phyloP scores from a whole-genome alignment of 2,888 invertebrate genomes.

The Reticulitermes lucifugus region DNA sequence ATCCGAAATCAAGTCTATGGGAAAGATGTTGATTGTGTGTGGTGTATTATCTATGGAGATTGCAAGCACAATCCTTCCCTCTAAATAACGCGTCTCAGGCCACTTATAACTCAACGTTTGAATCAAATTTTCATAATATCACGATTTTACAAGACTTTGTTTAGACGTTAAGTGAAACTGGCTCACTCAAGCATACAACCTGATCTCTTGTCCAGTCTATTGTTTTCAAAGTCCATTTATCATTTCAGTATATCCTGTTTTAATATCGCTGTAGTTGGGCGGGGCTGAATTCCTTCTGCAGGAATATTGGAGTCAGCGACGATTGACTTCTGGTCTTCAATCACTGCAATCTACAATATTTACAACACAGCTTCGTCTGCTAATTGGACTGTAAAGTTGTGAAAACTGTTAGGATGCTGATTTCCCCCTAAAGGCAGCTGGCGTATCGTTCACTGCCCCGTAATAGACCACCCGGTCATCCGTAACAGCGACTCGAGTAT shows the following conservation, averaged over 20 bases:
- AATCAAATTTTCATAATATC: too few relatives aligned
- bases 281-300: neutral
- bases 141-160: too few relatives aligned
- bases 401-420: constrained; percentile 31
- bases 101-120: too few relatives aligned
- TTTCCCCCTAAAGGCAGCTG: constrained; percentile 30
- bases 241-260: neutral
- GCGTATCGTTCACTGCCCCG: constrained; percentile 40
- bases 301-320: too few relatives aligned
- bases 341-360: too few relatives aligned
- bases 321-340: too few relatives aligned
- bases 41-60: too few relatives aligned
- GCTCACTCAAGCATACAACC: neutral
- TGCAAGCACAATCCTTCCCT: too few relatives aligned
- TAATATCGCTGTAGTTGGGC: neutral
- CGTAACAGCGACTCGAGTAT: constrained; percentile 3
- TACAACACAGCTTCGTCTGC: constrained; percentile 1
- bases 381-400: constrained; percentile 41
- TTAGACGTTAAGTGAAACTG: neutral
- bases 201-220: neutral
- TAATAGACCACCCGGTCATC: constrained; percentile 15
- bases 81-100: too few relatives aligned
- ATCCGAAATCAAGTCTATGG: too few relatives aligned
- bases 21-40: too few relatives aligned
- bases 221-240: constrained; percentile 12